Base-by-base conservation (phyloP, 2,888 invertebrate genomes). In the Lamproptera curius region DNA sequence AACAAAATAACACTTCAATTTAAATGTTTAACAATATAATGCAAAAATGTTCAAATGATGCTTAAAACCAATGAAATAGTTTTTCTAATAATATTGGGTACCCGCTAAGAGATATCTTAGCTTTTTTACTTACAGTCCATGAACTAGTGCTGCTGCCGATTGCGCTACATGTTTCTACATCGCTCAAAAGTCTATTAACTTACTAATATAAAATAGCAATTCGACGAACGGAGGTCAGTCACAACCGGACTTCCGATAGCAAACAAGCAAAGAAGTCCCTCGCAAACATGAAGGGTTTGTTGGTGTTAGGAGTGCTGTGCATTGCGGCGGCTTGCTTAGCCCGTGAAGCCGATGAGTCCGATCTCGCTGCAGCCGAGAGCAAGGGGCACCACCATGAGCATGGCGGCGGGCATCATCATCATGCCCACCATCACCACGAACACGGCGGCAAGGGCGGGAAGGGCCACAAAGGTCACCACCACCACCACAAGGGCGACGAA, bases 381-480 rank as follows among this genome's bases (percentile, higher is more conserved):
- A 86, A 82, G 53, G 77, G 82, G 9, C 80, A 83, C 61, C 82
- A 85, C 56, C 81, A 80, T 59, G 90, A 90, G 63, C 86, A 89
- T 54, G 92, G 92, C 16, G 92, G 92, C 28, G 93, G 93, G 0
- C 89, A 91, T 53, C 88, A 91, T 34, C 91, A 92, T 61, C 91
- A 92, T 56, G 88, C 74, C 0, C 90, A 92, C 53, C 92, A 93
- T 58, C 91, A 92, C 65, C 90, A 91, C 57, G 89, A 91, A 14
- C 91, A 94, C 65, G 94, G 93, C 10, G 91, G 91, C 55, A 92
- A 94, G 62, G 93, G 91, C 0, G 91, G 92, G 56, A 94, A 95
- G 63, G 95, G 95, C 0, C 92, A 94, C 77, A 91, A 93, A 62
- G 90, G 90, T 17, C 90, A 92, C 54, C 93, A 94, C 63, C 92